Conservation (phyloP, 2,888 invertebrate species). For the Agrochola macilenta region DNA sequence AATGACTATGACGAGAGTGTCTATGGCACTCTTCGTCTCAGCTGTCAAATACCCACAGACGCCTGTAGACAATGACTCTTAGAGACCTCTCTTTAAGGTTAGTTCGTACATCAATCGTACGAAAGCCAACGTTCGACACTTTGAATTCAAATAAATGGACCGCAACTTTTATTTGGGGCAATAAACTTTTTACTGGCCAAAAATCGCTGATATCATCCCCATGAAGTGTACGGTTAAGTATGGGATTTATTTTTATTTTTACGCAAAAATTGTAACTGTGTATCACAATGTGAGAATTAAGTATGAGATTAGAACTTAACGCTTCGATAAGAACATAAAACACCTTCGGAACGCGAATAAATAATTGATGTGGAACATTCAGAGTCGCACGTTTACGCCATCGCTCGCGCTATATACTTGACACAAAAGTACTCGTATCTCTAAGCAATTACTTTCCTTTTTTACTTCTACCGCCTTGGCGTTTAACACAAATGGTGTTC, state of each 20-base stretch:
- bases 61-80: constrained; percentile 49
- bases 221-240: constrained; percentile 7
- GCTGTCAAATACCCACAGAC: constrained; percentile 26
- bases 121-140: constrained; percentile 27
- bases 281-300: constrained; percentile 12
- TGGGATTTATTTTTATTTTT: constrained; percentile 32
- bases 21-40: constrained; percentile 36
- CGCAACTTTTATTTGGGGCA: constrained; percentile 46
- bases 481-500: constrained; percentile 68
- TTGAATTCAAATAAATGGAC: constrained; percentile 40
- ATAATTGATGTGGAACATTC: constrained; percentile 47
- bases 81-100: constrained; percentile 36
- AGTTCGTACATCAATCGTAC: constrained; percentile 36
- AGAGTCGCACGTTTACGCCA: constrained; percentile 16
- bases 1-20: constrained; percentile 63
- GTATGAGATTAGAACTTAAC: constrained; percentile 34
- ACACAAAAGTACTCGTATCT: constrained; percentile 38
- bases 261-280: constrained; percentile 4
- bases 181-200: constrained; percentile 34
- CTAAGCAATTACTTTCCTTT: constrained; percentile 56
- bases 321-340: constrained; percentile 27
- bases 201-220: constrained; percentile 36
- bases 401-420: constrained; percentile 19
- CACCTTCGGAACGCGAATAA: constrained; percentile 33
- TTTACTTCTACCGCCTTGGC: constrained; percentile 52